A percentile compares a stretch with the other conserved stretches of the same genome.
Conservation (phyloP, 2,888 invertebrate species). For the Drosophila neotestacea region DNA sequence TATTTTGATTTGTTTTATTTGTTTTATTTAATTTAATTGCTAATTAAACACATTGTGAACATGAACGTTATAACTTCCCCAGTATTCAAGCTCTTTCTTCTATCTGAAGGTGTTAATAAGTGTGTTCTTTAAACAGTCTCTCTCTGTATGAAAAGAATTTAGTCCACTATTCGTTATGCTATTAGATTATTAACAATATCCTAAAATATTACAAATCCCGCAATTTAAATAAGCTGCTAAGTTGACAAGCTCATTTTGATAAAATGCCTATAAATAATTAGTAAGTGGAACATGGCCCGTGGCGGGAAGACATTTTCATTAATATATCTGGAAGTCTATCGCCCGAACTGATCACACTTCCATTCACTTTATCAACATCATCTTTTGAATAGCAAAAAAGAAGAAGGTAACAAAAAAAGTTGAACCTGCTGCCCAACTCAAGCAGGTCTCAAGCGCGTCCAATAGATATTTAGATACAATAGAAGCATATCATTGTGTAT, state of each 20-base stretch:
- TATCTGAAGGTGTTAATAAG: no score
- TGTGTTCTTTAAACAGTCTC: background rate
- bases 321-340: slow-evolving; percentile 27
- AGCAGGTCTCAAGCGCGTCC: slow-evolving; percentile 25
- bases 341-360: slow-evolving; percentile 24
- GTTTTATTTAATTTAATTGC: no score
- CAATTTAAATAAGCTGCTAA: slow-evolving; percentile 11
- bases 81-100: no score
- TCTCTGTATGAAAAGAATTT: background rate
- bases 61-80: no score
- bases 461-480: slow-evolving; percentile 39
- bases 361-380: slow-evolving; percentile 47
- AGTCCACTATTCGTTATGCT: slow-evolving; percentile 2
- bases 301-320: slow-evolving; percentile 23
- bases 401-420: slow-evolving; percentile 24
- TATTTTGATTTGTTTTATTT: no score
- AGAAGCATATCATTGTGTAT: slow-evolving; percentile 11
- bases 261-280: slow-evolving; percentile 30
- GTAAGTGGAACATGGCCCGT: slow-evolving; percentile 25
- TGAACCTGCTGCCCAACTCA: slow-evolving; percentile 11
- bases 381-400: slow-evolving; percentile 28
- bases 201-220: slow-evolving; percentile 1
- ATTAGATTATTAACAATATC: background rate
- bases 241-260: slow-evolving; percentile 21
- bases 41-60: no score